Evolutionary conservation across 2,797 vertebrate genomes (phyloP).

Genomic region (Clarias platycephalus): DNA sequence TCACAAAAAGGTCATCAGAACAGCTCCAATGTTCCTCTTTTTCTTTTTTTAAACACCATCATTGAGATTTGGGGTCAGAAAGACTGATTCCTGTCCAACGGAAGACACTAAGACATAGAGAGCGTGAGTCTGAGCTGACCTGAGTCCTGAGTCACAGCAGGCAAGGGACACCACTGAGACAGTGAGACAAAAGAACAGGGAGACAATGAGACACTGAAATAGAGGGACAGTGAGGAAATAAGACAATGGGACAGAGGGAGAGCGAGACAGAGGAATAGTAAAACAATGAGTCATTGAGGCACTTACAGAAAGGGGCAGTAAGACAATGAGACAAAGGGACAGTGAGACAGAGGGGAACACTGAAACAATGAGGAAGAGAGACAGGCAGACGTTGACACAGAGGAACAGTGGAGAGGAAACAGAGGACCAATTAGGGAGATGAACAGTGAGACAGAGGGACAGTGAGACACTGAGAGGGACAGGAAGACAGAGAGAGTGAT

Average conservation of each 20-base stretch:
- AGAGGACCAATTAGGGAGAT: background rate
- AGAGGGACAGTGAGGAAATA: conserved; percentile 15
- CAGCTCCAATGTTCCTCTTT: conserved; percentile 25
- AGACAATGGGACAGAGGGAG: no score
- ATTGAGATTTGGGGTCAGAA: conserved; percentile 54
- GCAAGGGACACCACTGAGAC: conserved; percentile 63
- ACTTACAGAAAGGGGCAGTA: no score
- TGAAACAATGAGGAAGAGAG: no score
- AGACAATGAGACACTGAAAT: background rate
- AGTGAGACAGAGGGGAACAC: no score
- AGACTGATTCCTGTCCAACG: background rate
- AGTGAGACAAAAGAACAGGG: background rate
- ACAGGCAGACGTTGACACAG: conserved; percentile 35
- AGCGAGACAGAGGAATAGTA: no score
- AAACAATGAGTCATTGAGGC: no score
- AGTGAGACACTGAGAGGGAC: background rate
- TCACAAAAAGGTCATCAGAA: background rate
- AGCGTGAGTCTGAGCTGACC: no score
- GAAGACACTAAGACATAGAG: conserved; percentile 34
- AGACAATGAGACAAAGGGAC: no score
- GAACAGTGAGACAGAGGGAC: background rate
- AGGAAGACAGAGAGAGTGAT: no score
- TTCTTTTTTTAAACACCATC: conserved; percentile 1
- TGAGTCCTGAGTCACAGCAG: conserved; percentile 57
- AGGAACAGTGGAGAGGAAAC: background rate